Conservation (phyloP, 2,113 vertebrate genomes). For the Seriola dumerili region DNA sequence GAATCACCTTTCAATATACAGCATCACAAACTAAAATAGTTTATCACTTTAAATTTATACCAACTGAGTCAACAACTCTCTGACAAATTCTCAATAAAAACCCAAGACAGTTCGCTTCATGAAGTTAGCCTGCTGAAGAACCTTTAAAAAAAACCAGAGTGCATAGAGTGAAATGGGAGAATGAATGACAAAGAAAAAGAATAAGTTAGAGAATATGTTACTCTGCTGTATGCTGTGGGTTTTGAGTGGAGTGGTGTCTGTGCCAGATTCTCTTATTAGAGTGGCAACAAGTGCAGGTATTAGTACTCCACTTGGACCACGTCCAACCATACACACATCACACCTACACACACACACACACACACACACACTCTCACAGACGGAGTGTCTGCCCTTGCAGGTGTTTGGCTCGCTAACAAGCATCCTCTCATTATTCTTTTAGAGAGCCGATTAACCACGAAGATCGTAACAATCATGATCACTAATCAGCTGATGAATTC, state of each 20-base stretch:
- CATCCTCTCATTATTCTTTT: slow-evolving; percentile 78
- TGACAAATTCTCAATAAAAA: neutral
- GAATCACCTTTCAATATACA: neutral
- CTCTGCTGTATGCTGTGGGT: slow-evolving; percentile 18
- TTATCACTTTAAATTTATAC: neutral
- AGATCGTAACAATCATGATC: slow-evolving; percentile 62
- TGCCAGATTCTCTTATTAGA: slow-evolving; percentile 65
- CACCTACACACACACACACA: slow-evolving; percentile 32
- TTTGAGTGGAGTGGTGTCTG: slow-evolving; percentile 29
- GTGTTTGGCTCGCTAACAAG: slow-evolving; percentile 78
- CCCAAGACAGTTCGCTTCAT: neutral
- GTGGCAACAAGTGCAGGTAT: slow-evolving; percentile 66
- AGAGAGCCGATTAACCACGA: slow-evolving; percentile 72
- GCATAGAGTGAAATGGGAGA: too few relatives aligned
- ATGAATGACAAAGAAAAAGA: neutral
- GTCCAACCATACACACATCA: slow-evolving; percentile 57
- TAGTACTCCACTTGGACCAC: slow-evolving; percentile 60
- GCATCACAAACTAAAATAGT: neutral
- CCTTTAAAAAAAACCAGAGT: neutral
- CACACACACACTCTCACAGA: slow-evolving; percentile 40
- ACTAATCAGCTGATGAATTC: slow-evolving; percentile 71
- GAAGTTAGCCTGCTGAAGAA: neutral
- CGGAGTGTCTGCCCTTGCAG: slow-evolving; percentile 74
- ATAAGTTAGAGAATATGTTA: neutral
- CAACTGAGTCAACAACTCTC: neutral